Evolutionary conservation across 2,113 vertebrate genomes (phyloP).

Genomic region (Urocitellus parryii): DNA sequence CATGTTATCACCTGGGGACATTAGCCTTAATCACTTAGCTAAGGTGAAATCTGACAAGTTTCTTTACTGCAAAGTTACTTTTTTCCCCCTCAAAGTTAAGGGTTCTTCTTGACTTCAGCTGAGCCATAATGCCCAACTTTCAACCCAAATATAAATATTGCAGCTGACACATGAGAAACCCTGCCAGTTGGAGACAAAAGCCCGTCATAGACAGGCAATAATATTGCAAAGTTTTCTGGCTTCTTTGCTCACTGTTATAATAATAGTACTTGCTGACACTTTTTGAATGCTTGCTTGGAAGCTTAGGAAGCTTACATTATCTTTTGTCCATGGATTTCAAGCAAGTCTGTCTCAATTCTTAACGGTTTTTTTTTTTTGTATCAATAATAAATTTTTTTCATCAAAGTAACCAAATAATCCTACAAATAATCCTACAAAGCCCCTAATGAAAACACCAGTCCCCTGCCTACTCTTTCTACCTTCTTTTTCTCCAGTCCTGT

Average conservation of each 20-base stretch:
- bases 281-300: neutral
- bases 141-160: neutral
- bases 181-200: neutral
- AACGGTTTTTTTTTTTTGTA: conserved; percentile 1
- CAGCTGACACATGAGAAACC: conserved; percentile 10
- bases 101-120: neutral
- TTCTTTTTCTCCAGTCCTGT: neutral
- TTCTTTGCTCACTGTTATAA: neutral
- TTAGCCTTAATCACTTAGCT: neutral
- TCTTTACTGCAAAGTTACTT: neutral
- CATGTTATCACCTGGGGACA: neutral
- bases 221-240: neutral
- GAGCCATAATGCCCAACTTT: neutral
- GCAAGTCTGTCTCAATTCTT: neutral
- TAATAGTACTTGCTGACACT: neutral
- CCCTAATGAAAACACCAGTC: neutral
- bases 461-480: neutral
- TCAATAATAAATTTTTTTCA: neutral
- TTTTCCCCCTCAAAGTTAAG: neutral
- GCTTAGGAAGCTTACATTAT: neutral
- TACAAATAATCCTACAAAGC: neutral
- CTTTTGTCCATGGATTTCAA: conserved; percentile 17
- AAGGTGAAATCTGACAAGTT: neutral
- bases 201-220: neutral
- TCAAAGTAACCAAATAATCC: neutral